Conservation (phyloP, 2,888 invertebrate species). For the Entomobrya multifasciata region DNA sequence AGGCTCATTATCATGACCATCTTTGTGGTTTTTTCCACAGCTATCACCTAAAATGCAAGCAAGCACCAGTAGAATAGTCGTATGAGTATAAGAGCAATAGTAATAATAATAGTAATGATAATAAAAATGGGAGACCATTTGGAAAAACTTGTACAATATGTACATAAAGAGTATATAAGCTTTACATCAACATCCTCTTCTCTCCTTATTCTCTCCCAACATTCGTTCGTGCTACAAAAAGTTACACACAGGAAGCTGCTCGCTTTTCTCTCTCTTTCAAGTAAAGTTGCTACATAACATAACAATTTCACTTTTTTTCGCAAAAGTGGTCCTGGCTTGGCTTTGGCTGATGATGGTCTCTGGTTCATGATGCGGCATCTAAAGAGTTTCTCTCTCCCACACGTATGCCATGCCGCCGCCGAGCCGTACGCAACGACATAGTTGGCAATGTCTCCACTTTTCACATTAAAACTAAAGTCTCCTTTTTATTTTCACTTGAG, state of each 20-base stretch:
- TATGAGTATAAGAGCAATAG: no score
- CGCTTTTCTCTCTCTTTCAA: neutral
- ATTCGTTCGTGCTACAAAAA: slow-evolving; percentile 3
- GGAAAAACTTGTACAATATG: neutral
- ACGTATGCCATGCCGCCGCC: neutral
- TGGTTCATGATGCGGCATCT: neutral
- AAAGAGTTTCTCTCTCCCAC: no score
- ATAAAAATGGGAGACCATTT: slow-evolving; percentile 7
- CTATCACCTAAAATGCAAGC: neutral
- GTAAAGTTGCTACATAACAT: neutral
- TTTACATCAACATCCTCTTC: slow-evolving; percentile 23
- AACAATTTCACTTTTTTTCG: slow-evolving; percentile 34
- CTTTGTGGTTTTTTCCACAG: slow-evolving; percentile 47
- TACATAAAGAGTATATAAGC: no score
- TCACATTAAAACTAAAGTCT: slow-evolving; percentile 28
- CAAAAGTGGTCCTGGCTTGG: slow-evolving; percentile 29
- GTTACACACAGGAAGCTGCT: neutral
- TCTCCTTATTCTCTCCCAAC: neutral
- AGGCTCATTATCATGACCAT: slow-evolving; percentile 67
- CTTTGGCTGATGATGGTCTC: no score
- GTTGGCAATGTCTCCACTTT: slow-evolving; percentile 55
- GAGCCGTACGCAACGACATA: slow-evolving; percentile 40
- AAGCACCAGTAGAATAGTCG: no score
- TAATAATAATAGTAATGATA: slow-evolving; percentile 48
- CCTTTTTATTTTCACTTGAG: slow-evolving; percentile 40